Conservation (phyloP, 2,888 invertebrate species). For the Tiphia femorata region DNA sequence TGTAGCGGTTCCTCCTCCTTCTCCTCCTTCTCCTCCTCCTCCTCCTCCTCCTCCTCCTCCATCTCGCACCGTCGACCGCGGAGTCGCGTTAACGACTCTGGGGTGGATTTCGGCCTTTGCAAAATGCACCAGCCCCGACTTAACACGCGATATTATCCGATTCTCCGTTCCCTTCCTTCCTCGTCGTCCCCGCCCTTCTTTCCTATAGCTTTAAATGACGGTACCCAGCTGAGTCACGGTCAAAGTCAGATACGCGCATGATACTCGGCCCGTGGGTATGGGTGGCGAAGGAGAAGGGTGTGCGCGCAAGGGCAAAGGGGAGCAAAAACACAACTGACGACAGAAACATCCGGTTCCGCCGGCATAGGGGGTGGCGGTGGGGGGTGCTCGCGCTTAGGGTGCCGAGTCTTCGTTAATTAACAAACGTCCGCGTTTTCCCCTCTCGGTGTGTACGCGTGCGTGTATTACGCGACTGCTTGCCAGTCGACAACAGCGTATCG, state of each 20-base stretch:
- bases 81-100: slow-evolving; percentile 40
- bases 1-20: too few relatives aligned
- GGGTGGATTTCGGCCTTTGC: slow-evolving; percentile 36
- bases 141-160: slow-evolving; percentile 42
- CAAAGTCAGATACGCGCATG: slow-evolving; percentile 53
- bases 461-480: slow-evolving; percentile 3
- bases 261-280: slow-evolving; percentile 25
- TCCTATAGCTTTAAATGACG: slow-evolving; percentile 35
- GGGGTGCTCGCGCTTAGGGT: slow-evolving; percentile 35
- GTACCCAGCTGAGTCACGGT: slow-evolving; percentile 56
- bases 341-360: slow-evolving; percentile 63
- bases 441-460: neutral
- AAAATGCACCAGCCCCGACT: slow-evolving; percentile 28
- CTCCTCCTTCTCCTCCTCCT: too few relatives aligned
- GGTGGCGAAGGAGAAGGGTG: neutral
- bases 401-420: slow-evolving; percentile 59
- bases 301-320: neutral
- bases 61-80: too few relatives aligned
- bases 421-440: slow-evolving; percentile 12
- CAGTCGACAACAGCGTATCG: slow-evolving; percentile 19
- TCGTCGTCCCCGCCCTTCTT: slow-evolving; percentile 13
- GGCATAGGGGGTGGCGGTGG: slow-evolving; percentile 13
- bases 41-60: too few relatives aligned
- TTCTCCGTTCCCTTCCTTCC: neutral
- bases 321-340: slow-evolving; percentile 57